A percentile compares a stretch with the other conserved stretches of the same genome.
Conservation (phyloP, 2,888 invertebrate genomes). For the Brachyptera risi region DNA sequence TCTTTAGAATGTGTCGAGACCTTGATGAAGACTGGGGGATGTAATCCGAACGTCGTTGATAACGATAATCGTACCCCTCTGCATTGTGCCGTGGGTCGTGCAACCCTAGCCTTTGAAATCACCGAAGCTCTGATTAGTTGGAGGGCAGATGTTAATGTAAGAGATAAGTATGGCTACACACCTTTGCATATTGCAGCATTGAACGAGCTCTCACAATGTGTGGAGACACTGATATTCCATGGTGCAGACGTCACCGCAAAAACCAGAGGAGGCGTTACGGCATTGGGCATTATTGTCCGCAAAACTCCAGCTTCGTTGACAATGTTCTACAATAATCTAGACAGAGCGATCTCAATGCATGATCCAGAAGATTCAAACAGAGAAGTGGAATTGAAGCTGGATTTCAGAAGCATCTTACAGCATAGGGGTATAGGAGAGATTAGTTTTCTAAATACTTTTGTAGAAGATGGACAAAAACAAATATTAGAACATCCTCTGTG, state of each 20-base stretch:
- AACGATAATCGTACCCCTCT: slow-evolving; percentile 76
- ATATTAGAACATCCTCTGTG: slow-evolving; percentile 81
- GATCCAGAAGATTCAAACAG: slow-evolving; percentile 50
- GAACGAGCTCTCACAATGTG: slow-evolving; percentile 80
- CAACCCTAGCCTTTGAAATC: slow-evolving; percentile 73
- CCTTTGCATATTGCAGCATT: slow-evolving; percentile 81
- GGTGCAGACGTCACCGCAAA: slow-evolving; percentile 87
- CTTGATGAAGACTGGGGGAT: slow-evolving; percentile 66
- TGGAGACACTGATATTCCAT: slow-evolving; percentile 76
- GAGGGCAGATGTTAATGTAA: slow-evolving; percentile 77
- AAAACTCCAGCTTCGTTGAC: slow-evolving; percentile 83
- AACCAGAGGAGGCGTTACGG: slow-evolving; percentile 82
- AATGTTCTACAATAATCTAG: slow-evolving; percentile 76
- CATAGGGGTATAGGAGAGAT: slow-evolving; percentile 82
- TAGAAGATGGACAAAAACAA: slow-evolving; percentile 85
- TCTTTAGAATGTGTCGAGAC: slow-evolving; percentile 78
- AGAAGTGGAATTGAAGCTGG: slow-evolving; percentile 76
- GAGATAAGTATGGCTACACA: slow-evolving; percentile 81
- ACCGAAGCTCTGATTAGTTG: slow-evolving; percentile 72
- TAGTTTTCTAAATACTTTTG: slow-evolving; percentile 79
- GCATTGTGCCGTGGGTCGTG: slow-evolving; percentile 81
- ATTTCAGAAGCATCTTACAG: slow-evolving; percentile 76
- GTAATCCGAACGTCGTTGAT: slow-evolving; percentile 75
- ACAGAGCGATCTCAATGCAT: slow-evolving; percentile 59
- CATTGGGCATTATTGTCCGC: slow-evolving; percentile 77